phyloP scores from a whole-genome alignment of 2,888 invertebrate species.

The Crioceris asparagi region DNA sequence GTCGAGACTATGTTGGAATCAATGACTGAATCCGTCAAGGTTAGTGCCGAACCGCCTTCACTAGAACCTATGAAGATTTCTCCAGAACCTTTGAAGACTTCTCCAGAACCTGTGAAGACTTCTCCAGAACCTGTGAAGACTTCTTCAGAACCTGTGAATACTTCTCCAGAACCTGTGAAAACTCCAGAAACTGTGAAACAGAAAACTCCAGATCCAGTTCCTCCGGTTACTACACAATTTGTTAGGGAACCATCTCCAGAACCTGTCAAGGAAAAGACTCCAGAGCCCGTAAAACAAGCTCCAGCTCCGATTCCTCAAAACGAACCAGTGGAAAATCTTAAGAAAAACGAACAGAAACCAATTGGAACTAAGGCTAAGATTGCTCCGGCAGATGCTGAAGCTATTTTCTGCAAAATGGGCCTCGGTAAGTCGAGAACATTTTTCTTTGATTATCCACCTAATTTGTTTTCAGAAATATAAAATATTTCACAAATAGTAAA shows the following conservation, averaged over 20 bases:
- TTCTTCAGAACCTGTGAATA: not conserved
- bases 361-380: slow-evolving; percentile 20
- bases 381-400: slow-evolving; percentile 51
- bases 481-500: no score
- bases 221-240: not conserved
- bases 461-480: no score
- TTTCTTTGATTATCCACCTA: no score
- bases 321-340: no score
- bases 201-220: slow-evolving; percentile 2
- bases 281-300: slow-evolving; percentile 10
- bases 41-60: no score
- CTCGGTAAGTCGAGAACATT: slow-evolving; percentile 48
- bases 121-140: slow-evolving; percentile 9
- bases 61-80: not conserved
- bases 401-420: slow-evolving; percentile 62
- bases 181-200: slow-evolving; percentile 9
- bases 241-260: slow-evolving; percentile 9
- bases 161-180: slow-evolving; percentile 9
- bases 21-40: no score
- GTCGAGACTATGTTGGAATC: not conserved
- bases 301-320: slow-evolving; percentile 1
- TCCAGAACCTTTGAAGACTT: slow-evolving; percentile 8
- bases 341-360: slow-evolving; percentile 7
- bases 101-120: slow-evolving; percentile 12
- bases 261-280: slow-evolving; percentile 10